Base-by-base conservation (phyloP, 2,113 vertebrate genomes). In the Misgurnus anguillicaudatus region DNA sequence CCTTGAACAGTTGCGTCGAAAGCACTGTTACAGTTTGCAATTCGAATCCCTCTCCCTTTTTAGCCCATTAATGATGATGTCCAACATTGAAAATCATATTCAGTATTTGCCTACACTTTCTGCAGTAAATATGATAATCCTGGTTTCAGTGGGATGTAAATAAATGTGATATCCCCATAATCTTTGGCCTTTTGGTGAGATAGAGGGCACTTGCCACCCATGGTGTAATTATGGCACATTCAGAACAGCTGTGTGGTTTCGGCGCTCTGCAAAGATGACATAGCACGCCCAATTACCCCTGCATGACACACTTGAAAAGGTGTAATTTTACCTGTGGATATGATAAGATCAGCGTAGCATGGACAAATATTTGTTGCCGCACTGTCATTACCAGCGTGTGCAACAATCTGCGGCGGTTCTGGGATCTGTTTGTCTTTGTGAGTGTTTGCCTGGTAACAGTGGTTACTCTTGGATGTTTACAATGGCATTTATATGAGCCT, bases 121-220 rank as follows among this genome's bases (percentile, higher is more conserved):
- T 47, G 1, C 24, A 31, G 24, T 31, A 36, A 63, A 75, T 61
- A 80, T 83, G 76, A 66, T 75, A 87, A 88, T 88, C 45, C 7
- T 11, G 72, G 48, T 75, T 64, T 13, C 19, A 2, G 65, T 39
- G 41, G 31, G 3, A 60, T 10, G 66, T 21, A 65, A 75, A 78
- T 47, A 77, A 83, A 74, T 86, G 62, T 79, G 57, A 87, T 84
- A 85, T 84, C 55, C 60, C 69, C 72, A 86, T 77, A 82, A 82
- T 88, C 80, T 74, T 62, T 87, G 82, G 79, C 81, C 80, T 80
- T 31, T 75, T 65, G 57, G 84, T 85, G 84, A 86, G 89, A 91
- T 87, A 70, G 85, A 87, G 88, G 87, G 77, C 89, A 82, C 13
- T 86, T 86, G 89, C 87, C 85, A 86, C 60, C 80, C 51, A 60